A percentile compares a stretch with the other conserved stretches of the same genome.
phyloP scores from a whole-genome alignment of 2,888 invertebrate genomes.

The Rambutsinella grinnellia region DNA sequence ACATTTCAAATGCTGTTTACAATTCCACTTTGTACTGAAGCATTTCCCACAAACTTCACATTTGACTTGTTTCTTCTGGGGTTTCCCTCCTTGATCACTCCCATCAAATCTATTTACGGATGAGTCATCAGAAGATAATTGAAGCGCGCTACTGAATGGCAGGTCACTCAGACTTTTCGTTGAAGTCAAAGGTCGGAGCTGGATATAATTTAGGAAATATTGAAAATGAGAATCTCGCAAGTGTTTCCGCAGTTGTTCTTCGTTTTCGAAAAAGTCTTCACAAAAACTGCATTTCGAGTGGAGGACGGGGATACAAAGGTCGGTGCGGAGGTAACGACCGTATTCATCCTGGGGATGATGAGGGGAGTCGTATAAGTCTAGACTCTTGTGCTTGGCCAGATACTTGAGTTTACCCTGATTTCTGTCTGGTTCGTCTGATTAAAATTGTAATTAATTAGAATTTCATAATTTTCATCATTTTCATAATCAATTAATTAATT shows the following conservation, averaged over 20 bases:
- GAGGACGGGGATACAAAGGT: slow-evolving; percentile 44
- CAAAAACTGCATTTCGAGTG: slow-evolving; percentile 50
- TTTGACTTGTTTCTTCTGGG: slow-evolving; percentile 32
- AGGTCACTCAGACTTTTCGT: slow-evolving; percentile 52
- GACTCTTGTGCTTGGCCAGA: slow-evolving; percentile 44
- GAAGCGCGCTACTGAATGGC: slow-evolving; percentile 42
- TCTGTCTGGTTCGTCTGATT: slow-evolving; percentile 9
- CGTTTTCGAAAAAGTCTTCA: slow-evolving; percentile 50
- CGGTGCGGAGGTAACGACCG: slow-evolving; percentile 41
- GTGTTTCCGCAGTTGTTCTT: slow-evolving; percentile 45
- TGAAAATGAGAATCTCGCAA: slow-evolving; percentile 47
- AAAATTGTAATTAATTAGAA: too few relatives aligned
- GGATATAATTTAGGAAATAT: slow-evolving; percentile 44
- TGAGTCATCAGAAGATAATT: slow-evolving; percentile 17
- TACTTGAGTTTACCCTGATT: slow-evolving; percentile 25
- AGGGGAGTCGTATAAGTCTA: slow-evolving; percentile 43
- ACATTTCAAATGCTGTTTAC: slow-evolving; percentile 48
- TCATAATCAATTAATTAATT: too few relatives aligned
- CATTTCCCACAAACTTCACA: slow-evolving; percentile 48
- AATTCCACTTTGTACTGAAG: slow-evolving; percentile 53
- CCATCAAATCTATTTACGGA: slow-evolving; percentile 1
- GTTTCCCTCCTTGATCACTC: not conserved
- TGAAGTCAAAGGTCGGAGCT: slow-evolving; percentile 41
- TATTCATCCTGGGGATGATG: slow-evolving; percentile 1
- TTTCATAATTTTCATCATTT: too few relatives aligned